Evolutionary conservation across 92 coral and sea anemone genomes (phyloP).

Genomic region (Umimayanthus chanpuru): DNA sequence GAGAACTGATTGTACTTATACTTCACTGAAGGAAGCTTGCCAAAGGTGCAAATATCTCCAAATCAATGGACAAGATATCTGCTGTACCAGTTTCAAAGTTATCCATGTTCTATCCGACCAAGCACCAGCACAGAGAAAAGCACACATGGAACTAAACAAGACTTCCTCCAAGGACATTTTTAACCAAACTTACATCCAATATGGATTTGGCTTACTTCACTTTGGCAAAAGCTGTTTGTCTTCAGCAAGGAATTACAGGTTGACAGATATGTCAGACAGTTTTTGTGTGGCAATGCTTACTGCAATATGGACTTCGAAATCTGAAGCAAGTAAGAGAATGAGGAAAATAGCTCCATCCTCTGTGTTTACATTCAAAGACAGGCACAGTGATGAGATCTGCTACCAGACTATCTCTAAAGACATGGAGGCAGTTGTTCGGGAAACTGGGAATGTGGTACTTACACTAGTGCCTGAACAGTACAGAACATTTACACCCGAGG

Average conservation of each 20-base stretch:
- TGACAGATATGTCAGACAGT: conserved; percentile 47
- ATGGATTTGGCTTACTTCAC: conserved; percentile 46
- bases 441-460: conserved; percentile 22
- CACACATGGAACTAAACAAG: conserved; percentile 41
- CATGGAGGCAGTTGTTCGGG: conserved; percentile 11
- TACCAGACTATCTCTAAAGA: conserved; percentile 41
- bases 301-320: conserved; percentile 45
- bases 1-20: too few species aligned
- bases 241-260: conserved; percentile 25
- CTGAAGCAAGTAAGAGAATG: conserved; percentile 10
- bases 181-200: conserved; percentile 23
- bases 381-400: conserved; percentile 50
- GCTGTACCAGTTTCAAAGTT: conserved; percentile 13
- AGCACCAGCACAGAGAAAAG: conserved; percentile 40
- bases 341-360: conserved; percentile 41
- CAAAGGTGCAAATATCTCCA: too few species aligned
- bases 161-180: conserved; percentile 5
- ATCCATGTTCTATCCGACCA: conserved; percentile 39
- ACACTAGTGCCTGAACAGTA: conserved; percentile 43
- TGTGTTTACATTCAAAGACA: conserved; percentile 41
- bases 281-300: conserved; percentile 33
- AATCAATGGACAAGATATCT: too few species aligned
- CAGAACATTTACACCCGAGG: background rate
- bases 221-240: conserved; percentile 47
- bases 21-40: too few species aligned